phyloP scores from a whole-genome alignment of 2,888 invertebrate species.

The Sisyra nigra region DNA sequence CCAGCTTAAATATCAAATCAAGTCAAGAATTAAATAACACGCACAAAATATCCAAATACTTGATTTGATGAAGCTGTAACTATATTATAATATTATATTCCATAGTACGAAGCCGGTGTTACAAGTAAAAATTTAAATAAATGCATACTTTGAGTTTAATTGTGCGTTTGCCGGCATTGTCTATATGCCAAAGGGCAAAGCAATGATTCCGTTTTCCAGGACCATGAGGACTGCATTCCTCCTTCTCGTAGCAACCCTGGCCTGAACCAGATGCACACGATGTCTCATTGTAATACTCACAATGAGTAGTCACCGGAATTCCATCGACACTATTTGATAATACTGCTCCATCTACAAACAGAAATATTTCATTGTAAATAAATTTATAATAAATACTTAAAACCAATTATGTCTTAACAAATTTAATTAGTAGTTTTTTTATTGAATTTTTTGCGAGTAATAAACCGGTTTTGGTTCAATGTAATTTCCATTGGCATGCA shows the following conservation, averaged over 20 bases:
- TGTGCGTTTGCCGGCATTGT: constrained; percentile 40
- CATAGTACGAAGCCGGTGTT: no score
- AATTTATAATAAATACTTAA: background rate
- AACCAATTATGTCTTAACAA: background rate
- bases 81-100: no score
- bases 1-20: no score
- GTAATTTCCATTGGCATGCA: background rate
- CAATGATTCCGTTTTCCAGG: constrained; percentile 64
- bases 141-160: constrained; percentile 22
- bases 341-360: background rate
- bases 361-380: background rate
- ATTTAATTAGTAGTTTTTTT: background rate
- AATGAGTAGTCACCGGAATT: constrained; percentile 36
- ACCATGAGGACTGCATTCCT: constrained; percentile 50
- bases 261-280: constrained; percentile 28
- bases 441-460: no score
- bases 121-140: no score
- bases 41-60: no score
- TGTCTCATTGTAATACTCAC: constrained; percentile 52
- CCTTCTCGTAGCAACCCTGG: constrained; percentile 32
- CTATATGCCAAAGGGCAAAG: constrained; percentile 65
- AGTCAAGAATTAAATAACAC: no score
- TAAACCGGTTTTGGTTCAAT: no score
- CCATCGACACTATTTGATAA: constrained; percentile 15
- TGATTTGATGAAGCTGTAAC: no score